Percentiles rank a stretch among this genome's conserved stretches.
These are phyloP conservation scores for Redunca redunca DNA, from an alignment of 2,113 vertebrate species.

Conservation along the genomic window DNA sequence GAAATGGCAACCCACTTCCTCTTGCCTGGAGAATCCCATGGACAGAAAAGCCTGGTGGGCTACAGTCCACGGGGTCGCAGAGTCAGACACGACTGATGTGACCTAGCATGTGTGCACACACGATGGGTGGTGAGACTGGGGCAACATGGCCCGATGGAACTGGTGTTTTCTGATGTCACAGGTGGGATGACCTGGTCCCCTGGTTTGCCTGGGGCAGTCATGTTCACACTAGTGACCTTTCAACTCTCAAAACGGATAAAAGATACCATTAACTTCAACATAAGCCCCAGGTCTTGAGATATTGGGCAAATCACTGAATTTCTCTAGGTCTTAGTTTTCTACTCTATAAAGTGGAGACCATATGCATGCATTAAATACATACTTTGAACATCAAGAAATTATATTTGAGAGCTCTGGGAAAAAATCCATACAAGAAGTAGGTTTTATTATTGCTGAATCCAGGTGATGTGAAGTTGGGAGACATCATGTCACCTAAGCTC, in stretches of 20 bases:
- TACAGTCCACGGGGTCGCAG: background rate
- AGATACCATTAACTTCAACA: background rate
- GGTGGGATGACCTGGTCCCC: accelerated
- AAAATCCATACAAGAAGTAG: background rate
- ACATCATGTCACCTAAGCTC: accelerated
- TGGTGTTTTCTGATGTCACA: accelerated
- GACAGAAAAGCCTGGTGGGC: background rate
- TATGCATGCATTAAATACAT: background rate
- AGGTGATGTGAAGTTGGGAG: background rate
- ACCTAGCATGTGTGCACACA: background rate
- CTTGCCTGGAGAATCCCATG: background rate
- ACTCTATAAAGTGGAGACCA: accelerated
- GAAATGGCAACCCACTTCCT: background rate
- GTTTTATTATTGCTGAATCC: too few relatives aligned
- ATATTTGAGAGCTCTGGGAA: background rate
- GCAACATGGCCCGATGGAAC: accelerated
- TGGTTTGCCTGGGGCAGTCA: background rate
- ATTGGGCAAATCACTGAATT: background rate
- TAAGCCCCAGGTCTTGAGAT: background rate
- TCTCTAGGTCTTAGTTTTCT: background rate
- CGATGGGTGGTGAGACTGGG: too few relatives aligned
- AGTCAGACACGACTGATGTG: background rate
- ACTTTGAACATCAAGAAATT: background rate
- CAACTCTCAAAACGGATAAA: background rate
- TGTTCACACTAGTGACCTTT: background rate